These are phyloP conservation scores for Probaryconus sp. DNA, from an alignment of 1,140 invertebrate genomes.

Conservation along the genomic window DNA sequence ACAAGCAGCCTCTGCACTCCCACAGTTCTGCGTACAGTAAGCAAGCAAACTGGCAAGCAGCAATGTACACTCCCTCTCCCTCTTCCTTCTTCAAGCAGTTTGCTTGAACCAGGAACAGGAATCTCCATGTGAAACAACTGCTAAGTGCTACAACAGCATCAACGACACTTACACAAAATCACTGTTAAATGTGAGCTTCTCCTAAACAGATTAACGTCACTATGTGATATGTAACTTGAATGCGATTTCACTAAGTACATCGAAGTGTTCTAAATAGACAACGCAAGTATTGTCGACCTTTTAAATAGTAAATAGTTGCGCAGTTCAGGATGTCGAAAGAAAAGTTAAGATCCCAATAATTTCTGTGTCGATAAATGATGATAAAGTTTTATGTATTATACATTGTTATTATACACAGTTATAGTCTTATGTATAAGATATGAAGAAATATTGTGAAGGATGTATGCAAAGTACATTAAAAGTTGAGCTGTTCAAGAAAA, in stretches of 20 bases:
- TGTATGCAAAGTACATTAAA: not conserved
- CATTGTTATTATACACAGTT: too few relatives aligned
- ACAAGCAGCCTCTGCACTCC: slow-evolving; percentile 62
- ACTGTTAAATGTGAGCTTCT: slow-evolving; percentile 65
- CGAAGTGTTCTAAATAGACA: not conserved
- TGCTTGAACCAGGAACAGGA: slow-evolving; percentile 39
- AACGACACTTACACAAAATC: slow-evolving; percentile 71
- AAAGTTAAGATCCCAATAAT: too few relatives aligned
- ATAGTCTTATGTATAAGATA: too few relatives aligned
- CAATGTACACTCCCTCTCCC: slow-evolving; percentile 51
- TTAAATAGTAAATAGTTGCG: too few relatives aligned
- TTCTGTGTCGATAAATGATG: too few relatives aligned
- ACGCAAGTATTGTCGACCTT: too few relatives aligned
- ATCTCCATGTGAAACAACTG: slow-evolving; percentile 66
- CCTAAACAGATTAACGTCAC: slow-evolving; percentile 64
- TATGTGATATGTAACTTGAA: slow-evolving; percentile 49
- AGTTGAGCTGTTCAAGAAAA: too few relatives aligned
- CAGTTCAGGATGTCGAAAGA: too few relatives aligned
- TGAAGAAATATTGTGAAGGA: too few relatives aligned
- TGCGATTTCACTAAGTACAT: slow-evolving; percentile 53
- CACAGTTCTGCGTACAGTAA: slow-evolving; percentile 62
- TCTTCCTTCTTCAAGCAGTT: slow-evolving; percentile 46
- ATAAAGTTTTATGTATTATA: too few relatives aligned
- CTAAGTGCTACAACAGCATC: slow-evolving; percentile 72
- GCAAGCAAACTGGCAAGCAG: slow-evolving; percentile 61